phyloP scores from a whole-genome alignment of 2,797 vertebrate genomes.

The Lophius americanus region DNA sequence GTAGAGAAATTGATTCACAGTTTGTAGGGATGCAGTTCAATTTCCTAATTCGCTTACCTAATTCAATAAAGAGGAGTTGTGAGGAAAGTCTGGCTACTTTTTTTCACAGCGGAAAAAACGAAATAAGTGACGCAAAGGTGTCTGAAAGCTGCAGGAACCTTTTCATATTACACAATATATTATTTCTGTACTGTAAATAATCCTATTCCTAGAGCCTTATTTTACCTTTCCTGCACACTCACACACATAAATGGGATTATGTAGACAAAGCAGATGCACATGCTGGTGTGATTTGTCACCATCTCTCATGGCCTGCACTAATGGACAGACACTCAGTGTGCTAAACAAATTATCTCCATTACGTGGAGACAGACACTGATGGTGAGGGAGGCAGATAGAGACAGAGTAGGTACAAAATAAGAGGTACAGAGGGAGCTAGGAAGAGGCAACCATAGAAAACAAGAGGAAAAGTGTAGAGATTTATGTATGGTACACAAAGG shows the following conservation, averaged over 20 bases:
- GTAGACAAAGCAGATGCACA: slow-evolving; percentile 45
- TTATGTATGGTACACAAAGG: slow-evolving; percentile 19
- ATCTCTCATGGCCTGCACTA: slow-evolving; percentile 75
- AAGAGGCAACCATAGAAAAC: slow-evolving; percentile 32
- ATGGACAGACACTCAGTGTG: slow-evolving; percentile 82
- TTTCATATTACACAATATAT: background rate
- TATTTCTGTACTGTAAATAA: background rate
- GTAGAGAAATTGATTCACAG: slow-evolving; percentile 21
- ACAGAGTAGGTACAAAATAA: slow-evolving; percentile 31
- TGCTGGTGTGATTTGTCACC: slow-evolving; percentile 81
- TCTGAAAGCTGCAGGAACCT: slow-evolving; percentile 12
- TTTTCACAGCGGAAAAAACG: no score
- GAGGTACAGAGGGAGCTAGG: slow-evolving; percentile 20
- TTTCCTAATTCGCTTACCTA: slow-evolving; percentile 32
- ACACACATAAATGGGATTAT: slow-evolving; percentile 20
- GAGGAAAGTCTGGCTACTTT: slow-evolving; percentile 1
- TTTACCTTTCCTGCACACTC: slow-evolving; percentile 11
- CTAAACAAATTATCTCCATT: slow-evolving; percentile 87
- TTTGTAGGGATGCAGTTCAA: slow-evolving; percentile 13
- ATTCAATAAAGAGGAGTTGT: slow-evolving; percentile 33
- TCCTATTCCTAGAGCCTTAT: background rate
- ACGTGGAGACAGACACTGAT: slow-evolving; percentile 74
- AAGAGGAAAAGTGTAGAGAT: slow-evolving; percentile 28
- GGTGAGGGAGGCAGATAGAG: slow-evolving; percentile 46
- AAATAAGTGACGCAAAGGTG: background rate